These are phyloP conservation scores for Leptopterna dolabrata DNA, from an alignment of 2,888 invertebrate species.

Conservation along the genomic window DNA sequence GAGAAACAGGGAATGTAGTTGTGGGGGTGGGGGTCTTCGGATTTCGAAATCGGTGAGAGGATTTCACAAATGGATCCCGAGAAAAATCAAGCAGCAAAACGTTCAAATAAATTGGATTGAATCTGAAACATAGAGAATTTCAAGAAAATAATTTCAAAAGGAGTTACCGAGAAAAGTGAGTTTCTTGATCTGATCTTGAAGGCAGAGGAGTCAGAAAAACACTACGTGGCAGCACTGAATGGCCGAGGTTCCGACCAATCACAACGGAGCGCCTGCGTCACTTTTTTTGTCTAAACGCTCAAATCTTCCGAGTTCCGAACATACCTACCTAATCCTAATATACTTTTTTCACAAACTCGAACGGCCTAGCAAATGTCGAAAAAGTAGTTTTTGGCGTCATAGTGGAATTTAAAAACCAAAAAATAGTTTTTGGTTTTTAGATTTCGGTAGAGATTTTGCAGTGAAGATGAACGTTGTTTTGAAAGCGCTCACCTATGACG, in stretches of 20 bases:
- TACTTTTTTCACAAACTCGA: background rate
- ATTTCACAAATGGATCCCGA: background rate
- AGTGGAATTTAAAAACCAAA: too few species aligned
- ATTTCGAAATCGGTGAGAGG: background rate
- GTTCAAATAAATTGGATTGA: background rate
- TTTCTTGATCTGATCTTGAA: background rate
- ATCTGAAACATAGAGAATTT: background rate
- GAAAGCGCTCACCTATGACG: too few species aligned
- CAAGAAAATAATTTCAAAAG: background rate
- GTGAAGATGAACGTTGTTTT: too few species aligned
- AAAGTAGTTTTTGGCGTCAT: too few species aligned
- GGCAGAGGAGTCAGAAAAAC: background rate
- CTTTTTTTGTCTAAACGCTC: background rate
- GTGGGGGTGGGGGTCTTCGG: background rate
- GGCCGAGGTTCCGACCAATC: background rate
- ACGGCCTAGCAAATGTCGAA: too few species aligned
- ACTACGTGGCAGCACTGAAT: slow-evolving; percentile 29
- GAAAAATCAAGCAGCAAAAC: background rate
- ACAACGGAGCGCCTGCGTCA: background rate
- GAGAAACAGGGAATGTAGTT: slow-evolving; percentile 28
- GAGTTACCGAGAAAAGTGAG: background rate
- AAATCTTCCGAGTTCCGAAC: background rate
- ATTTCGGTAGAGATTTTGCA: too few species aligned
- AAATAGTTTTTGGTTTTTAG: too few species aligned
- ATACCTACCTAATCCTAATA: background rate